Conservation (phyloP, 2,888 invertebrate species). For the Limnephilus marmoratus region DNA sequence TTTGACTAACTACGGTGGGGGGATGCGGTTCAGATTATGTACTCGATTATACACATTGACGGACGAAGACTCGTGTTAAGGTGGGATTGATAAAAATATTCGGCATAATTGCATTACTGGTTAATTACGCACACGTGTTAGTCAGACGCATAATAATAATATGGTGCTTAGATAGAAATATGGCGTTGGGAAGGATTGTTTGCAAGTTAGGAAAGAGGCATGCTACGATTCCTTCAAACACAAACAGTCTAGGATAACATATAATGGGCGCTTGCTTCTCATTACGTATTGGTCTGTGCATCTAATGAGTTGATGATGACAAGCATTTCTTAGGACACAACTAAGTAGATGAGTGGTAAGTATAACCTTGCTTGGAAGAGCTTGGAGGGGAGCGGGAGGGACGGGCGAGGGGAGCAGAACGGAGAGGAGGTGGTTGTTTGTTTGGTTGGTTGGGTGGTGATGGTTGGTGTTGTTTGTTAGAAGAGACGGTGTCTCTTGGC, state of each 20-base stretch:
- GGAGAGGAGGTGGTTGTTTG: not conserved
- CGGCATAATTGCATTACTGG: not conserved
- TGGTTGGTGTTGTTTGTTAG: conserved; percentile 36
- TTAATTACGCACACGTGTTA: conserved; percentile 12
- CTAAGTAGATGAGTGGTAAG: not conserved
- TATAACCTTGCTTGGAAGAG: not conserved
- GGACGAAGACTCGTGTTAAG: conserved; percentile 13
- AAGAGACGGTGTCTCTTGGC: conserved; percentile 51
- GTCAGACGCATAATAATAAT: not conserved
- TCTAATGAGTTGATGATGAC: not conserved
- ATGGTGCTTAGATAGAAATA: conserved; percentile 13
- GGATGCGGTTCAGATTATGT: conserved; percentile 11
- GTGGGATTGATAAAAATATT: not conserved
- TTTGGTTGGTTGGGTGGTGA: conserved; percentile 13
- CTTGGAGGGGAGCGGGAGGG: conserved; percentile 53
- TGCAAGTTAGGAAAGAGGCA: not conserved
- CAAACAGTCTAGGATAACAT: not conserved
- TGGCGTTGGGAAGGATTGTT: conserved; percentile 4
- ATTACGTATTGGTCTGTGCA: conserved; percentile 4
- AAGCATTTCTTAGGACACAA: conserved; percentile 2
- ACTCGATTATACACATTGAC: conserved; percentile 9
- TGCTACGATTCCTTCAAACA: conserved; percentile 7
- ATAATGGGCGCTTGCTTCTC: conserved; percentile 9
- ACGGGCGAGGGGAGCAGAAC: not conserved
- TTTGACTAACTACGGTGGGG: not conserved